Evolutionary conservation across 2,888 invertebrate genomes (phyloP).

Genomic region (Eledona agricola): DNA sequence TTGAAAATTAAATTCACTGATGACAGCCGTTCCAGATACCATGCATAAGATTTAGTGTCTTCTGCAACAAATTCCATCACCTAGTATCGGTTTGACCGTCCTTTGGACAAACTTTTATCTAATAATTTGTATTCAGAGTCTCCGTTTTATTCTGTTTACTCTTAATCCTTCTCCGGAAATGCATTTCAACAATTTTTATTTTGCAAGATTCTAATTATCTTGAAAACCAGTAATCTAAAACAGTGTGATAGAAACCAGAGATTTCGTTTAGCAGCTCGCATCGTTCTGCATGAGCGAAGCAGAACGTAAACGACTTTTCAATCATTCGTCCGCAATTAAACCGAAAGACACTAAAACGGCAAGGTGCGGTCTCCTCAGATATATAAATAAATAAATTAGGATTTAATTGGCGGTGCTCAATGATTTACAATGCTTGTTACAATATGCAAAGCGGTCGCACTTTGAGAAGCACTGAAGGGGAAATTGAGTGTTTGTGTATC

Average conservation of each 20-base stretch:
- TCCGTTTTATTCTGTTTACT: too few relatives aligned
- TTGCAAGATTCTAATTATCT: too few relatives aligned
- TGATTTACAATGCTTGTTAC: conserved; percentile 36
- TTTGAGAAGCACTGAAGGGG: conserved; percentile 38
- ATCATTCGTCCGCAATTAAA: conserved; percentile 18
- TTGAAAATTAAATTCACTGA: too few relatives aligned
- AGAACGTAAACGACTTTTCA: conserved; percentile 12
- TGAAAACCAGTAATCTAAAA: too few relatives aligned
- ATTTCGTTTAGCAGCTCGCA: background rate
- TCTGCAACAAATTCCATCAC: too few relatives aligned
- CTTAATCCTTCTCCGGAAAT: too few relatives aligned
- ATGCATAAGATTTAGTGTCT: too few relatives aligned
- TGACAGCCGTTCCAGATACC: too few relatives aligned
- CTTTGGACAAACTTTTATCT: too few relatives aligned
- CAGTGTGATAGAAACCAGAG: background rate
- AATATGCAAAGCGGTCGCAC: conserved; percentile 35
- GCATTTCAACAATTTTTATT: too few relatives aligned
- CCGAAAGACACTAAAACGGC: conserved; percentile 20
- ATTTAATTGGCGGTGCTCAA: conserved; percentile 43
- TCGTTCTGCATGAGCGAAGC: conserved; percentile 2
- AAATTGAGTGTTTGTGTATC: conserved; percentile 50
- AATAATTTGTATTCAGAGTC: too few relatives aligned
- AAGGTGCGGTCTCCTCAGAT: conserved; percentile 41
- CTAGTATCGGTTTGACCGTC: too few relatives aligned
- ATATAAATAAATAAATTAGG: conserved; percentile 44